Percentiles rank a stretch among this genome's conserved stretches.
Evolutionary conservation across 2,797 vertebrate species (phyloP).

Genomic region (Gallirallus australis): DNA sequence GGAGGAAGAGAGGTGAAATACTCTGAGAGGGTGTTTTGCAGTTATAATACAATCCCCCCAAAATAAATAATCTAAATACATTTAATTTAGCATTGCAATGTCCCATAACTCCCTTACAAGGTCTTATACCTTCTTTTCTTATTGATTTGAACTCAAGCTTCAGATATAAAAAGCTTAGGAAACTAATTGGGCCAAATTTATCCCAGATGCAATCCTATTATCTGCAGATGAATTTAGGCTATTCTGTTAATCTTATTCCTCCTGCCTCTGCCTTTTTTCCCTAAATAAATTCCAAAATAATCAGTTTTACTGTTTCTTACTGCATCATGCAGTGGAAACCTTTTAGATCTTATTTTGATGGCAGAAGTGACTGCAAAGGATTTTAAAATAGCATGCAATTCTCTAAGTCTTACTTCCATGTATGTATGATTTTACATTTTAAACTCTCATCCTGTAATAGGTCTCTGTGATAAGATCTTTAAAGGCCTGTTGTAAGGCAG

Average conservation of each 20-base stretch:
- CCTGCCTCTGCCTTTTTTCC: not conserved
- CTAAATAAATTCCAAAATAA: slow-evolving; percentile 10
- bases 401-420: not conserved
- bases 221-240: not conserved
- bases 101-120: not conserved
- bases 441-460: not conserved
- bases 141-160: not conserved
- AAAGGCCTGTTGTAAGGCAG: not conserved
- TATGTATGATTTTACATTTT: not conserved
- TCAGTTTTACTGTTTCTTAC: not conserved
- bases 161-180: not conserved
- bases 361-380: not conserved
- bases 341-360: not conserved
- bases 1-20: not conserved
- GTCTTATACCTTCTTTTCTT: not conserved
- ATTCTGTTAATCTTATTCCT: not conserved
- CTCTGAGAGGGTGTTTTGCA: not conserved
- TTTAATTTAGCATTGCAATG: not conserved
- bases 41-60: not conserved
- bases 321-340: not conserved
- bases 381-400: not conserved
- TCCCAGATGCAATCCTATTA: not conserved
- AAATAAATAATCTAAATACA: not conserved
- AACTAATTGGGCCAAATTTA: not conserved
- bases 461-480: not conserved